Conservation (phyloP, 2,113 vertebrate species). For the Lethenteron reissneri region DNA sequence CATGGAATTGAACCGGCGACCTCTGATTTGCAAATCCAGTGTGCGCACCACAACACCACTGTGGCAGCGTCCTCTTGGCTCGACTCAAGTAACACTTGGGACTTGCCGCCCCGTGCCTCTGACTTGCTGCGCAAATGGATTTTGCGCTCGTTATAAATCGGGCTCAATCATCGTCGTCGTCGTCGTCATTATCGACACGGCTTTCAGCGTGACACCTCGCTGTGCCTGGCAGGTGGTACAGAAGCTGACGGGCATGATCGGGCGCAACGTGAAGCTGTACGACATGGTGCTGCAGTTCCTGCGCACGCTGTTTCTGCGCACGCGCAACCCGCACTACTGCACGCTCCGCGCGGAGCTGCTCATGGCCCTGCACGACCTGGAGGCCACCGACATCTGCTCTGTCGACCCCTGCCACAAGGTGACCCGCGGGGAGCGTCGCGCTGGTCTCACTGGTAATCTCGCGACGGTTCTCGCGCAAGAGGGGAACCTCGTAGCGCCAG, state of each 20-base stretch:
- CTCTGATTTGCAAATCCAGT: too few relatives aligned
- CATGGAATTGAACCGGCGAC: too few relatives aligned
- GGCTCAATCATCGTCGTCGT: too few relatives aligned
- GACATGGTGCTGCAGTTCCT: constrained; percentile 98
- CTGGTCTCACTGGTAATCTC: not conserved
- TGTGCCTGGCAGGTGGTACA: constrained; percentile 45
- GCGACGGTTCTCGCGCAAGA: not conserved
- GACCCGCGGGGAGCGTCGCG: not conserved
- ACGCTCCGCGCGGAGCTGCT: constrained; percentile 76
- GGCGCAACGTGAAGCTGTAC: constrained; percentile 77
- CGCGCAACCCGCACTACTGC: constrained; percentile 81
- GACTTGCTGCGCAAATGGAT: not conserved
- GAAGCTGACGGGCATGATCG: constrained; percentile 89
- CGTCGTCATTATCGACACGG: too few relatives aligned
- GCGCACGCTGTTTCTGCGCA: constrained; percentile 64
- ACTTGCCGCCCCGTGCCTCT: not conserved
- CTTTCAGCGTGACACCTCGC: too few relatives aligned
- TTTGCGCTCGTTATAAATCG: too few relatives aligned
- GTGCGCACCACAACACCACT: too few relatives aligned
- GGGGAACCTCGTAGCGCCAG: not conserved
- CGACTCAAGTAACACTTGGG: too few relatives aligned
- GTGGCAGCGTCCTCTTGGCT: too few relatives aligned
- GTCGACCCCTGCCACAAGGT: constrained; percentile 96
- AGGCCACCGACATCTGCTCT: constrained; percentile 76
- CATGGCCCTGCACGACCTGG: constrained; percentile 88